Base-by-base conservation (phyloP, 2,113 vertebrate genomes). In the Deroptyus accipitrinus region DNA sequence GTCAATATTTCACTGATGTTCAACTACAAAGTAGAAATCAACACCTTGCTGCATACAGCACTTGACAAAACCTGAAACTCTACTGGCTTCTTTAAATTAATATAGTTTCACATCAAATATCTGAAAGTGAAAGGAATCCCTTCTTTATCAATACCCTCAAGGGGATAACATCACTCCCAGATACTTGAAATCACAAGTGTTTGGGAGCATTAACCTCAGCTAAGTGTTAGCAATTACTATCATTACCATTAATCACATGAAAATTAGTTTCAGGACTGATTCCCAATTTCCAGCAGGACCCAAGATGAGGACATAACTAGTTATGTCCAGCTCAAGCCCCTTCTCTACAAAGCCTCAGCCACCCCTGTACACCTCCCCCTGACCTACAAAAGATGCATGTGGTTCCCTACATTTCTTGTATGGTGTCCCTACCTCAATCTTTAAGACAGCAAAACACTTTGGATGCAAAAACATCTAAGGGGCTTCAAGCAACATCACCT, bases 301-400 rank as follows among this genome's bases (percentile, higher is more conserved):
- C 46, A 41, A 41, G 23, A 18, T 31, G 20, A 83, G 16, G 22
- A 15, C 7, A 2, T 10, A 44, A 51, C 9, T 37, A 10, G 22
- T 24, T 24, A 49, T 23, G 19, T 33, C 30, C 55, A 75, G 15
- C 44, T 15, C 37, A 8, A 75, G 22, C 41, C 4, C 8, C 12
- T 75, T 75, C 39, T 30, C 37, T 63, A 17, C 24, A 46, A 2
- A 44, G 13, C 5, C 61, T 30, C 35, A 74, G 19, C 10, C n/a
- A 63, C 8, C 3, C 4, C 49, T 30, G 22, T 12, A 18, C 35
- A 41, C 5, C 22, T 31, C 7, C 11, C 25, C 23, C 18, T 41
- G 8, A 17, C 52, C 23, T 17, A 16, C 0, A 3, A 73, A 49
- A 83, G 25, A 17, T 4, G 1, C 2, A 7, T 2, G 3, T 2